These are phyloP conservation scores for Ophion obscuratus DNA, from an alignment of 2,888 invertebrate genomes.

Conservation along the genomic window DNA sequence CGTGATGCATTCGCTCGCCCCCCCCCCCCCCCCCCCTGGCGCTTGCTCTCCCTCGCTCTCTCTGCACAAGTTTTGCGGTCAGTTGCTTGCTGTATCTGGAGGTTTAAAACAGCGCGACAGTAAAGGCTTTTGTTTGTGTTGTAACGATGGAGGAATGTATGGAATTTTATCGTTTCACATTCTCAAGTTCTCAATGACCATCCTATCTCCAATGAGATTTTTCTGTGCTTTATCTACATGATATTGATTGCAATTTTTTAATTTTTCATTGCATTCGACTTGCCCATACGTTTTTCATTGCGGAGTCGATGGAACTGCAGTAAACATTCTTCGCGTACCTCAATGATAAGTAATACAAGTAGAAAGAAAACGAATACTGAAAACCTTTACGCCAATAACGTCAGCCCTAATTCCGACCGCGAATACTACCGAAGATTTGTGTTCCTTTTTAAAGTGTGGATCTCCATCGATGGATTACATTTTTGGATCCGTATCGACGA, in stretches of 20 bases:
- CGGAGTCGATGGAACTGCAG: too few species aligned
- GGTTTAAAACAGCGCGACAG: constrained; percentile 30
- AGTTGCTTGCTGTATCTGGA: constrained; percentile 27
- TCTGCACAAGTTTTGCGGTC: constrained; percentile 45
- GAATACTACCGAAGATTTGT: not conserved
- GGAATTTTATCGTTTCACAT: not conserved
- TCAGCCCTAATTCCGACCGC: not conserved
- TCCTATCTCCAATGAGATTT: too few species aligned
- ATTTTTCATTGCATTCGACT: too few species aligned
- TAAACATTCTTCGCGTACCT: too few species aligned
- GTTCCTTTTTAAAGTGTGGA: not conserved
- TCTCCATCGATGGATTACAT: constrained; percentile 4
- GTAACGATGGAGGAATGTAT: not conserved
- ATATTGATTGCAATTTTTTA: too few species aligned
- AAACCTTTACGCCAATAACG: not conserved
- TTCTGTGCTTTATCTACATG: too few species aligned
- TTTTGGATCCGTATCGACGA: not conserved
- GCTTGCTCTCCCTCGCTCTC: too few species aligned
- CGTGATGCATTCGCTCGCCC: not conserved
- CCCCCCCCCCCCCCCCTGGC: too few species aligned
- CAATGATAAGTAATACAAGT: too few species aligned
- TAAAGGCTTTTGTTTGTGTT: not conserved
- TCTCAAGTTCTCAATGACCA: not conserved
- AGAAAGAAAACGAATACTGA: not conserved
- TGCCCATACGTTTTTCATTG: too few species aligned